Percentiles rank a stretch among this genome's conserved stretches.
phyloP scores from a whole-genome alignment of 2,888 invertebrate species.

The Steromphala cineraria region DNA sequence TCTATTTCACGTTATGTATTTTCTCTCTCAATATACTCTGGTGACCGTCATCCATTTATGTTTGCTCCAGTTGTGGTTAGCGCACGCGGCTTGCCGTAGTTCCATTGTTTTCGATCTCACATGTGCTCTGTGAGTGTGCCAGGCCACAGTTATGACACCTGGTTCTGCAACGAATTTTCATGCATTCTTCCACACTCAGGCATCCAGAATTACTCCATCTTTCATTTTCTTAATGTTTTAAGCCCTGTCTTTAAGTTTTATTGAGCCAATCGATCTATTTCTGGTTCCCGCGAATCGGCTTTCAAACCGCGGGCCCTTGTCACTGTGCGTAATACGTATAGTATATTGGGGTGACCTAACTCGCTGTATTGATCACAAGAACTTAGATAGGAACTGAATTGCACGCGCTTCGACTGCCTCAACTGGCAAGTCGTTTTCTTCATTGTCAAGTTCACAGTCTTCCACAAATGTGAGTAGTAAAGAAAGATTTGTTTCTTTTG shows the following conservation, averaged over 20 bases:
- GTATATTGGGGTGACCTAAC: slow-evolving; percentile 16
- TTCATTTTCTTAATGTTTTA: neutral
- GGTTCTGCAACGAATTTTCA: slow-evolving; percentile 1
- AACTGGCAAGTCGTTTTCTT: neutral
- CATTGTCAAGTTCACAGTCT: slow-evolving; percentile 17
- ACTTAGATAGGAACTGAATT: slow-evolving; percentile 13
- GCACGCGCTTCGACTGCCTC: slow-evolving; percentile 14
- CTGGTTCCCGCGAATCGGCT: slow-evolving; percentile 2
- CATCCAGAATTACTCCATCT: neutral
- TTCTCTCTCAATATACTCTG: slow-evolving; percentile 1
- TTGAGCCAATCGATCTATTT: neutral
- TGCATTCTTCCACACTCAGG: slow-evolving; percentile 12
- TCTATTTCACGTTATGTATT: neutral
- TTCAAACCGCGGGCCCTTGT: slow-evolving; percentile 11
- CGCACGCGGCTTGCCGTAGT: slow-evolving; percentile 7
- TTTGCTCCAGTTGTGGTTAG: slow-evolving; percentile 17
- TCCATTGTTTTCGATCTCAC: slow-evolving; percentile 21
- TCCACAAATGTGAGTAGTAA: slow-evolving; percentile 16
- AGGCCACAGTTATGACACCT: neutral
- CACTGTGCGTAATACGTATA: slow-evolving; percentile 7
- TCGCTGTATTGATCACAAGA: neutral
- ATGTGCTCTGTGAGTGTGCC: slow-evolving; percentile 1
- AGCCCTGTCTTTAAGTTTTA: neutral
- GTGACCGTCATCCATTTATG: slow-evolving; percentile 16
- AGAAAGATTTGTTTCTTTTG: slow-evolving; percentile 7